phyloP scores from a whole-genome alignment of 2,113 vertebrate species.

The Melanocharis versteri region DNA sequence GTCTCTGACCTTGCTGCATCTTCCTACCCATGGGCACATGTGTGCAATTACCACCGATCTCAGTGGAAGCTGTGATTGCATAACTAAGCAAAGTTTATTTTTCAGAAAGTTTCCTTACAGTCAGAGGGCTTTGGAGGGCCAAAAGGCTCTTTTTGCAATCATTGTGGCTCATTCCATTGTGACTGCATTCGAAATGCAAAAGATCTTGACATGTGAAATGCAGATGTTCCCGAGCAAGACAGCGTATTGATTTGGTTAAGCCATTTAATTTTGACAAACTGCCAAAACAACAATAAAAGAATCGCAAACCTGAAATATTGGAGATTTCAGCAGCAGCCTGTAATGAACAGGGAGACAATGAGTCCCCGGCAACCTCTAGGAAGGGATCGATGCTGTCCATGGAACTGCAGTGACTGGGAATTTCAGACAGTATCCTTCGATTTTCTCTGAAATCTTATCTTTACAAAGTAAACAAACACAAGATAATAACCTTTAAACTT shows the following conservation, averaged over 20 bases:
- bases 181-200: background rate
- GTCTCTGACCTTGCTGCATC: background rate
- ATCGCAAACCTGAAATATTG: conserved; percentile 13
- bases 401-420: conserved; percentile 65
- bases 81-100: background rate
- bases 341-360: conserved; percentile 49
- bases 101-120: background rate
- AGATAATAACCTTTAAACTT: conserved; percentile 68
- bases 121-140: background rate
- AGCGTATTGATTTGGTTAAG: conserved; percentile 34
- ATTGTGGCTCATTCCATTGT: background rate
- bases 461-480: conserved; percentile 63
- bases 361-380: conserved; percentile 36
- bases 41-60: background rate
- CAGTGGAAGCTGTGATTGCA: background rate
- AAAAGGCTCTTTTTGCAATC: background rate
- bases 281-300: conserved; percentile 62
- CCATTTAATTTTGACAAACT: conserved; percentile 56
- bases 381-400: conserved; percentile 56
- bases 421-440: conserved; percentile 44
- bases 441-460: conserved; percentile 74
- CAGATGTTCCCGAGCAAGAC: conserved; percentile 10
- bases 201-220: background rate
- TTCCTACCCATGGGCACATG: background rate
- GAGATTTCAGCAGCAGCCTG: conserved; percentile 37